Conservation (phyloP, 2,113 vertebrate species). For the Grammomys dolichurus region DNA sequence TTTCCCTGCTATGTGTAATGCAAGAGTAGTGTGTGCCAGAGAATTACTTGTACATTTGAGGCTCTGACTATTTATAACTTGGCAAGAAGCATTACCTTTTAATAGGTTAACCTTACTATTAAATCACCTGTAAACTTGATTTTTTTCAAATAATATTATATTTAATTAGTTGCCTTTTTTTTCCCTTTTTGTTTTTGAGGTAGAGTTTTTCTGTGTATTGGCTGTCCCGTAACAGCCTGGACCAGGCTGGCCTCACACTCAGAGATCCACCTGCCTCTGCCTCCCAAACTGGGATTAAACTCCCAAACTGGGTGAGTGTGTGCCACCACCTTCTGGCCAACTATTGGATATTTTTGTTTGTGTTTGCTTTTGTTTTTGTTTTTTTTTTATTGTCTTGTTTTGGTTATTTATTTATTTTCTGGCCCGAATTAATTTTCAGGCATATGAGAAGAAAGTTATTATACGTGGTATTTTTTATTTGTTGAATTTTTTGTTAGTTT, state of each 20-base stretch:
- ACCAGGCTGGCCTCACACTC: no score
- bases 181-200: no score
- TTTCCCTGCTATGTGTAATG: not conserved
- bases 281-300: no score
- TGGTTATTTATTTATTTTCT: constrained; percentile 19
- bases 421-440: constrained; percentile 11
- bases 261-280: no score
- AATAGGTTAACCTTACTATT: constrained; percentile 27
- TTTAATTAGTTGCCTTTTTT: not conserved
- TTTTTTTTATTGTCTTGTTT: constrained; percentile 21
- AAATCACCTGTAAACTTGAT: constrained; percentile 24
- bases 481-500: not conserved
- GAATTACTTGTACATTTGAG: not conserved
- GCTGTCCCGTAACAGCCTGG: no score
- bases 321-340: no score
- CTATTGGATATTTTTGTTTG: no score
- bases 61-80: not conserved
- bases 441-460: constrained; percentile 2
- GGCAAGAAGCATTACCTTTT: not conserved
- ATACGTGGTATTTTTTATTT: not conserved
- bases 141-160: constrained; percentile 19
- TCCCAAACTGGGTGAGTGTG: no score
- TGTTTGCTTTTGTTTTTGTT: no score
- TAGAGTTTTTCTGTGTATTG: no score
- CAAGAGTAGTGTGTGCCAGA: not conserved